Base-by-base conservation (phyloP, 2,113 vertebrate species). In the Struthidea cinerea region DNA sequence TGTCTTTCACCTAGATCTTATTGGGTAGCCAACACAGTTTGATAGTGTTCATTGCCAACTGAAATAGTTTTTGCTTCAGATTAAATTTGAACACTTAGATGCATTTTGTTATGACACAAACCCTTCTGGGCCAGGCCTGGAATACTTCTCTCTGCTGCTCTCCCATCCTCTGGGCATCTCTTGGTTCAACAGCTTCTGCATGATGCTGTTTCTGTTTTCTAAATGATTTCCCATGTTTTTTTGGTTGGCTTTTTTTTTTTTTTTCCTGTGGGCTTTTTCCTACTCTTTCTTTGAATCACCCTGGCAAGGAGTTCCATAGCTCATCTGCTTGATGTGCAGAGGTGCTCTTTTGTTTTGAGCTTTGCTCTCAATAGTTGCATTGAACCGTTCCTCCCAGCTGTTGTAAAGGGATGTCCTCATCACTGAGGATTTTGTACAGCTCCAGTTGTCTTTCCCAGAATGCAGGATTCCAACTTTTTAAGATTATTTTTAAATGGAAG, bases 161-260 rank as follows among this genome's bases (percentile, higher is more conserved):
- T 84, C 20, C n/a, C 26, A 9, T 64, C 23, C 18, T 73, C 27
- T 87, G 44, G 22, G 26, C 17, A 16, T 73, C 59, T 9, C 68
- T 84, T 81, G 20, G 9, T 63, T 63, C 57, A 63, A 6, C 14
- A 50, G 18, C 21, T 91, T 24, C 37, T 73, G 35, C 20, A 10
- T 39, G 30, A 69, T 69, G 35, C 5, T 37, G 1, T 73, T 87
- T 56, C 33, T 64, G 11, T 18, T 65, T 56, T 53, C 8, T 79
- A 16, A 41, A 39, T 33, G 0, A 16, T 21, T 27, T 55, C 44
- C 11, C 13, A 4, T 50, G 16, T 4, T 53, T 14, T 6, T 44
- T n/a, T 11, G 0, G 7, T 37, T n/a, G 11, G 0, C 57, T 42
- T 37, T 50, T 28, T 33, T 24, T 2, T 39, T 69, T 44, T 33